These are phyloP conservation scores for Uromys caudimaculatus DNA, from an alignment of 2,797 vertebrate species.

Conservation along the genomic window DNA sequence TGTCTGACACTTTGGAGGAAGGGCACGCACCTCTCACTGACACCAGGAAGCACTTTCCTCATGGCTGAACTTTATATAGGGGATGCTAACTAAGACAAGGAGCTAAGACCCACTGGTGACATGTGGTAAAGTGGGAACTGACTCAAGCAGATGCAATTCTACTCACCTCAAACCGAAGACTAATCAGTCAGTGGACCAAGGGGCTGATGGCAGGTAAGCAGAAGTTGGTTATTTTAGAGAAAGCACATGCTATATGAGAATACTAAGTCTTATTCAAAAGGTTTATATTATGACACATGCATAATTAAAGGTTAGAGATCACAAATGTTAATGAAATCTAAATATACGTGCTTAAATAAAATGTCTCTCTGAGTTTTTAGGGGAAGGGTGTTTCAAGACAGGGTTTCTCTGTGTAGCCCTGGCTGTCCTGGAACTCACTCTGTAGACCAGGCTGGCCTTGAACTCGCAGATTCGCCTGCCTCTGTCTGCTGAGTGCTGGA, in stretches of 20 bases:
- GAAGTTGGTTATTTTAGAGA: conserved; percentile 60
- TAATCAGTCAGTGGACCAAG: conserved; percentile 2
- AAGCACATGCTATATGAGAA: conserved; percentile 8
- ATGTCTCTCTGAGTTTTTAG: background rate
- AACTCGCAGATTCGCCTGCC: background rate
- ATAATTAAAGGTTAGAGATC: conserved; percentile 13
- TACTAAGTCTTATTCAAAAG: conserved; percentile 41
- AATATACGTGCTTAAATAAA: conserved; percentile 37
- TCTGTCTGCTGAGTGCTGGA: background rate
- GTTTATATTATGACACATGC: background rate
- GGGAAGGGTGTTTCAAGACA: background rate
- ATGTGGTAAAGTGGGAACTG: background rate
- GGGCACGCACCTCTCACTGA: background rate
- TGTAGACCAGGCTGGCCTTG: background rate
- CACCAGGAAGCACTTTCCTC: conserved; percentile 23
- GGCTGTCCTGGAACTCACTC: background rate
- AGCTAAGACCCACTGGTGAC: conserved; percentile 9
- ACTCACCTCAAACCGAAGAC: conserved; percentile 48
- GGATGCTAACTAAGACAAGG: background rate
- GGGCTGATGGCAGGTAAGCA: conserved; percentile 63
- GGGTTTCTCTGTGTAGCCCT: background rate
- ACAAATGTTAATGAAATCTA: conserved; percentile 49
- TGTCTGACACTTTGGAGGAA: conserved; percentile 23
- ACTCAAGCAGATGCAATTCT: conserved; percentile 55
- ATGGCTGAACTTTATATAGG: conserved; percentile 1